These are phyloP conservation scores for Cryptomyrus ogoouensis DNA, from an alignment of 2,113 vertebrate genomes.

Conservation along the genomic window DNA sequence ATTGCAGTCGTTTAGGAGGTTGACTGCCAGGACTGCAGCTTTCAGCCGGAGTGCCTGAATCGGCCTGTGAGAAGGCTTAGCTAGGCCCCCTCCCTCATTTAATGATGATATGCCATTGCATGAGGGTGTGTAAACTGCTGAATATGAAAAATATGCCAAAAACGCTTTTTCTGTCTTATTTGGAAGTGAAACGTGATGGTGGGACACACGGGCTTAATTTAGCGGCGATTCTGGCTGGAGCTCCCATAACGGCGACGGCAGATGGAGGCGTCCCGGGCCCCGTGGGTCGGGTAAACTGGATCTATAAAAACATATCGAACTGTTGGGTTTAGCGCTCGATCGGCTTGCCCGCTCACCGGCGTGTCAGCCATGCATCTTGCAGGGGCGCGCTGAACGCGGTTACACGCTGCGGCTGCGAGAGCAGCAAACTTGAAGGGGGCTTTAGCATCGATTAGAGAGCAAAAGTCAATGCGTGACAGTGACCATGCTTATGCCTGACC, in stretches of 20 bases:
- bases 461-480: not conserved
- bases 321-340: not conserved
- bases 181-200: slow-evolving; percentile 4
- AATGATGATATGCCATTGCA: slow-evolving; percentile 1
- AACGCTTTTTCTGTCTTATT: not conserved
- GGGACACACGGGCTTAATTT: slow-evolving; percentile 13
- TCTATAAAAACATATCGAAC: slow-evolving; percentile 22
- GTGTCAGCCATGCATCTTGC: not conserved
- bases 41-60: not conserved
- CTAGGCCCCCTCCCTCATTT: slow-evolving; percentile 2
- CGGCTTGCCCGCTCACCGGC: not conserved
- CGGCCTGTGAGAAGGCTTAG: not conserved
- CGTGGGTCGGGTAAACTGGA: slow-evolving; percentile 17
- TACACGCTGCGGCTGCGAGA: not conserved
- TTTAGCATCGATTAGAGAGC: not conserved
- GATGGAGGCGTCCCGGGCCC: not conserved
- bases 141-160: not conserved
- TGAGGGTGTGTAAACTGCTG: not conserved
- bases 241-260: slow-evolving; percentile 5
- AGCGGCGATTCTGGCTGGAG: not conserved
- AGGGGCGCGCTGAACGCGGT: not conserved
- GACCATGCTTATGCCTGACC: not conserved
- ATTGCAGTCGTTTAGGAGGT: slow-evolving; percentile 5
- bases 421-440: not conserved
- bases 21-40: not conserved